phyloP scores from a whole-genome alignment of 1,140 invertebrate genomes.

The Chironomus striatipennis region DNA sequence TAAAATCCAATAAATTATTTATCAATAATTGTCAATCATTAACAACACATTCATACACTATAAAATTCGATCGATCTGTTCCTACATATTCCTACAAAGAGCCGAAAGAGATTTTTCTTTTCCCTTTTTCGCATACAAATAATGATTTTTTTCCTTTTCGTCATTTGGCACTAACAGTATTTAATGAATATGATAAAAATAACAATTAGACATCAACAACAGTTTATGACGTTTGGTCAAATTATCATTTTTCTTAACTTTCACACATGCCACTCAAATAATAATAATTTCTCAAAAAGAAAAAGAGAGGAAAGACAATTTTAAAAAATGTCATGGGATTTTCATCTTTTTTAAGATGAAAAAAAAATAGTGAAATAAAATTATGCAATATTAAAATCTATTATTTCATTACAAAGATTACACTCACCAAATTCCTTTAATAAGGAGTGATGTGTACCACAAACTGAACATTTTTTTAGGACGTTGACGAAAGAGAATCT shows the following conservation, averaged over 20 bases:
- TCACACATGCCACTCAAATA: neutral
- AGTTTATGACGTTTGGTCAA: neutral
- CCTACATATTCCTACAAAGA: too few species aligned
- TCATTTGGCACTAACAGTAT: too few species aligned
- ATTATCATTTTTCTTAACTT: neutral
- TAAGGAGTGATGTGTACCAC: neutral
- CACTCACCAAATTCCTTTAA: constrained; percentile 12
- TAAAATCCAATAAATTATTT: neutral
- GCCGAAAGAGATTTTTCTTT: too few species aligned
- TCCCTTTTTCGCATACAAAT: too few species aligned
- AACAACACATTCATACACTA: neutral
- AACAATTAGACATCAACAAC: constrained; percentile 1
- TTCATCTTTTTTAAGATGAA: neutral
- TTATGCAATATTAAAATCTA: neutral
- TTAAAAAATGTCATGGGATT: neutral
- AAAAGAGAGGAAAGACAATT: too few species aligned
- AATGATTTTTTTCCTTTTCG: too few species aligned
- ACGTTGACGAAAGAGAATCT: neutral
- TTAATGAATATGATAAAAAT: neutral
- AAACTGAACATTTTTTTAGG: neutral
- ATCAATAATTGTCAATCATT: neutral
- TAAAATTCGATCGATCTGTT: too few species aligned
- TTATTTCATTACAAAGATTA: neutral
- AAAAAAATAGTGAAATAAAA: neutral
- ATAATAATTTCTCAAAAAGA: neutral